Conservation (phyloP, 2,888 invertebrate species). For the Lysandra coridon region DNA sequence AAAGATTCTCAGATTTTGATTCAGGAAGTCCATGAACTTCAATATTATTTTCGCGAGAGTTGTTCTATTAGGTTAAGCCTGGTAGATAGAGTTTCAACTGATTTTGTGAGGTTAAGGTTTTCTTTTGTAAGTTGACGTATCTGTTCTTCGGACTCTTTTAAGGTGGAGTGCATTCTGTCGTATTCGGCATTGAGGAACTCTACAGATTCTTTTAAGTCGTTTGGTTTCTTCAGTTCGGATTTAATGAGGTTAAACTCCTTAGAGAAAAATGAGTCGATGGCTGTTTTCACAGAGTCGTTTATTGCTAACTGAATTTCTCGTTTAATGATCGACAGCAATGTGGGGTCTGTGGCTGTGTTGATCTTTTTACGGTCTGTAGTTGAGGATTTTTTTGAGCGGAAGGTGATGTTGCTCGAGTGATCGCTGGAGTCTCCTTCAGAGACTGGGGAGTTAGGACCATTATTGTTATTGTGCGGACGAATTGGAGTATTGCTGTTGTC, state of each 20-base stretch:
- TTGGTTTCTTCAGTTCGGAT: conserved; percentile 22
- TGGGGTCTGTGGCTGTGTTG: not conserved
- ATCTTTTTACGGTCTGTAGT: not conserved
- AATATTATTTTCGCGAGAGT: conserved; percentile 31
- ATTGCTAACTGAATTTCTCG: not conserved
- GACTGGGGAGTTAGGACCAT: not conserved
- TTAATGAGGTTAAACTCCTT: conserved; percentile 10
- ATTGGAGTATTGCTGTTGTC: conserved; percentile 33
- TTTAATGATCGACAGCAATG: not conserved
- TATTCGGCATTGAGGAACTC: conserved; percentile 9
- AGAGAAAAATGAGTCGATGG: not conserved
- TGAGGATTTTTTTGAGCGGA: not conserved
- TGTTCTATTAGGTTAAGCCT: not conserved
- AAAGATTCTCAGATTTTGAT: conserved; percentile 30
- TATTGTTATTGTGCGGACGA: not conserved
- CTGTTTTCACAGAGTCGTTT: not conserved
- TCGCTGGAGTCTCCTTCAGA: not conserved
- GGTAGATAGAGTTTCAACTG: not conserved
- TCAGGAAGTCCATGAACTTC: conserved; percentile 36
- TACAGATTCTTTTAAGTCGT: conserved; percentile 31
- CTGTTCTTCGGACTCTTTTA: not conserved
- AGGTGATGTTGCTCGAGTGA: not conserved
- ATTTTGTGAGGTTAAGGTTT: not conserved
- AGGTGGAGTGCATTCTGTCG: not conserved
- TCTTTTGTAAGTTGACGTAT: not conserved